Percentiles rank a stretch among this genome's conserved stretches.
phyloP scores from a whole-genome alignment of 2,888 invertebrate genomes.

The Amphipyra berbera region DNA sequence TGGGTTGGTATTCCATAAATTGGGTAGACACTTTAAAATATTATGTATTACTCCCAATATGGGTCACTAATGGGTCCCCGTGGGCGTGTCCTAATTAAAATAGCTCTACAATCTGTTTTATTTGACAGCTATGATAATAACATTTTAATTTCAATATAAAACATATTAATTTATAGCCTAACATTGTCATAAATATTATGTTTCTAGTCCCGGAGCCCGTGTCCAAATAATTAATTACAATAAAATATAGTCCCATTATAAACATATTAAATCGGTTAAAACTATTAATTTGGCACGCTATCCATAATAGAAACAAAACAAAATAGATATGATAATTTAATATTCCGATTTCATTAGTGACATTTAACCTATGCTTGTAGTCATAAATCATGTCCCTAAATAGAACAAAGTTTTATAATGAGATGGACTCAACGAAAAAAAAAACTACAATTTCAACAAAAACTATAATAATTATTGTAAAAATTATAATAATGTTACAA shows the following conservation, averaged over 20 bases:
- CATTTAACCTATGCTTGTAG: slow-evolving; percentile 42
- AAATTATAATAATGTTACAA: too few species aligned
- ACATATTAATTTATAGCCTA: slow-evolving; percentile 39
- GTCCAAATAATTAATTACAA: slow-evolving; percentile 19
- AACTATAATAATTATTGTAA: too few species aligned
- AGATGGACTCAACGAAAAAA: too few species aligned
- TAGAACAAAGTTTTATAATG: slow-evolving; percentile 25
- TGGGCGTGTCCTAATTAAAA: slow-evolving; percentile 51
- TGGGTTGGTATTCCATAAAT: slow-evolving; percentile 1
- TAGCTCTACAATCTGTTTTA: slow-evolving; percentile 33
- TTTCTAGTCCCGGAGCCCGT: slow-evolving; percentile 14
- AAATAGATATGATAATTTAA: slow-evolving; percentile 27
- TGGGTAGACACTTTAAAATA: slow-evolving; percentile 6
- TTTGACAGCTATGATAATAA: slow-evolving; percentile 43
- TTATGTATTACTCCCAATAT: slow-evolving; percentile 22
- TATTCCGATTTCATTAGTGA: slow-evolving; percentile 23
- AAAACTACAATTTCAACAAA: too few species aligned
- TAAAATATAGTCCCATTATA: slow-evolving; percentile 35
- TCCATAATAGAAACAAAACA: slow-evolving; percentile 27
- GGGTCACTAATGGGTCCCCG: slow-evolving; percentile 14
- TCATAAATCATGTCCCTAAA: slow-evolving; percentile 34
- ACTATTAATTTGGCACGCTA: slow-evolving; percentile 17
- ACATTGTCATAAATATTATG: slow-evolving; percentile 22
- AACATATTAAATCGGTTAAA: slow-evolving; percentile 29
- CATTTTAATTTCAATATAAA: slow-evolving; percentile 28